A percentile compares a stretch with the other conserved stretches of the same genome.
Evolutionary conservation across 30 jellyfish, hydroid and myxozoan genomes (phyloP).

Genomic region (Sanderia malayensis): DNA sequence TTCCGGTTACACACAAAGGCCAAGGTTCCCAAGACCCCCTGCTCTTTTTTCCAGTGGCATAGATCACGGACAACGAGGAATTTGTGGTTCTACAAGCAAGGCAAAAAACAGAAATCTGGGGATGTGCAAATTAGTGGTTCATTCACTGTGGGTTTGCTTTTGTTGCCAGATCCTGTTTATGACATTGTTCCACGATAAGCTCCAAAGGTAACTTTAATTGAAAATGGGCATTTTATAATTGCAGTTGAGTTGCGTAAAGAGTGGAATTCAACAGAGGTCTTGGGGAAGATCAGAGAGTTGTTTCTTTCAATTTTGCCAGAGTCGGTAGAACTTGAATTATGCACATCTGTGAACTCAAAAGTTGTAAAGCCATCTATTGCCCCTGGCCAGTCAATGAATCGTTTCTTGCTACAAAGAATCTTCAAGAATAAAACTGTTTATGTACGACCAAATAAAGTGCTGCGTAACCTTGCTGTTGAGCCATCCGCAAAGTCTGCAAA

Average conservation of each 20-base stretch:
- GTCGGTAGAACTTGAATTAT: neutral
- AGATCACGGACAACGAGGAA: conserved; percentile 6
- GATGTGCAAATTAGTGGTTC: neutral
- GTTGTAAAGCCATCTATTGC: neutral
- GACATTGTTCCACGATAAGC: neutral
- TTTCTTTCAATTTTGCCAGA: neutral
- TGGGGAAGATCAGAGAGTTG: neutral
- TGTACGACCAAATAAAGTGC: neutral
- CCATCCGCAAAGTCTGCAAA: neutral
- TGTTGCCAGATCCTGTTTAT: neutral
- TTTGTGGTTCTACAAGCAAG: too few species aligned
- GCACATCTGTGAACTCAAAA: neutral
- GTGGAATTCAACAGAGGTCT: neutral
- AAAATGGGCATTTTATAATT: neutral
- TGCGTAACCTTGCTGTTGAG: neutral
- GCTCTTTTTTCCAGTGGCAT: neutral
- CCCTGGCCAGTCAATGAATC: conserved; percentile 2
- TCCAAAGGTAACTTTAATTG: neutral
- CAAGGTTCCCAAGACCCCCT: neutral
- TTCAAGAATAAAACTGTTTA: conserved; percentile 4
- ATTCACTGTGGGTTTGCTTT: conserved; percentile 8
- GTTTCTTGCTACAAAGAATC: conserved; percentile 1
- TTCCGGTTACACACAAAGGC: neutral
- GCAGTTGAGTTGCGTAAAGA: neutral
- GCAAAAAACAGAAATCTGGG: neutral